Conservation (phyloP, 2,888 invertebrate species). For the Athalia rosae region DNA sequence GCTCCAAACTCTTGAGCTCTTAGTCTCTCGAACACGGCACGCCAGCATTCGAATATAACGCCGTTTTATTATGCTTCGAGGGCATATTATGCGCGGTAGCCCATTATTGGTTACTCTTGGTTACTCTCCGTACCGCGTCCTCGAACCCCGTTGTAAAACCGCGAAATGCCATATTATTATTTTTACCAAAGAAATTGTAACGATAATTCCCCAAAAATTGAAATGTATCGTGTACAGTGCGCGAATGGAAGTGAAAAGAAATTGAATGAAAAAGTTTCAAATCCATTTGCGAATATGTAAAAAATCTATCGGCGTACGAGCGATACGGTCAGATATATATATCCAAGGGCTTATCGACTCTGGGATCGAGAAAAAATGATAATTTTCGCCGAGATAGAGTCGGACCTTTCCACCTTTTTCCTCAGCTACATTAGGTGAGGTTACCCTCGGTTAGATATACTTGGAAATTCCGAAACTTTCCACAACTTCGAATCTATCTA, state of each 20-base stretch:
- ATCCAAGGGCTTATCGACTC: background rate
- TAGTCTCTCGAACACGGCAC: conserved; percentile 21
- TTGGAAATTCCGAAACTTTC: conserved; percentile 24
- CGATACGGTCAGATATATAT: background rate
- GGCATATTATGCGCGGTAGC: conserved; percentile 7
- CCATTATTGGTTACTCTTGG: conserved; percentile 27
- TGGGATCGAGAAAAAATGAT: background rate
- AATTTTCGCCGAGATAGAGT: background rate
- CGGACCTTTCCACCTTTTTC: background rate
- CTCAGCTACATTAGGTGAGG: too few species aligned
- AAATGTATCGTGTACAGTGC: background rate
- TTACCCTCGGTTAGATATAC: too few species aligned
- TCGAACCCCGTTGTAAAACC: background rate
- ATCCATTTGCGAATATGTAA: background rate
- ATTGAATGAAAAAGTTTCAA: background rate
- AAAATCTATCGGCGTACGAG: background rate
- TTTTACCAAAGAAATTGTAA: conserved; percentile 2
- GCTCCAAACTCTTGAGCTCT: conserved; percentile 8
- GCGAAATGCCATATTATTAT: conserved; percentile 27
- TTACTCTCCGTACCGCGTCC: background rate
- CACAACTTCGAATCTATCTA: background rate
- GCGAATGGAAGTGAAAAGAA: background rate
- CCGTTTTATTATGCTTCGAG: conserved; percentile 38
- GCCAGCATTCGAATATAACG: conserved; percentile 36
- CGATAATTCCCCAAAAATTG: conserved; percentile 1